Evolutionary conservation across 2,113 vertebrate species (phyloP), one percentile per base, ranked within the genome.

Genomic region (Lepus europaeus): DNA sequence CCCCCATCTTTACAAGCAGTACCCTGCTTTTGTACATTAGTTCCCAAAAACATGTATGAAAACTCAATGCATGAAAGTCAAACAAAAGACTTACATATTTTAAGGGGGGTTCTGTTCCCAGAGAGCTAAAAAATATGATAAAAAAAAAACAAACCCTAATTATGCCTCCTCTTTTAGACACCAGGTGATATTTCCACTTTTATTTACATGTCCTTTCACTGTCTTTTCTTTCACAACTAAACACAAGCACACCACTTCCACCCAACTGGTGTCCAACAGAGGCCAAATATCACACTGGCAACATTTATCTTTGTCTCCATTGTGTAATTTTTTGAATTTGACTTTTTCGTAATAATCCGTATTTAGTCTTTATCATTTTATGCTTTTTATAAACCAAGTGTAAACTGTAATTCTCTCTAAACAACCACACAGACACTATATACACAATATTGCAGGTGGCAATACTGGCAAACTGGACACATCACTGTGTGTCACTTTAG

Each of bases 61-160:
- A 78, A 19, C n/a, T 68, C 69, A 96, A 86, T 74, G 17, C 49
- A 89, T 91, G 73, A 68, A 91, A 88, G 74, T 89, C 92, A 95
- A 94, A 90, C 79, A 93, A 90, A 92, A 92, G 79, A 88, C 31
- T 76, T 77, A 66, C 74, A 77, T 73, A 74, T 94, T 91, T 68
- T 88, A 56, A 91, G 76, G 78, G 63, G 69, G 33, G 70, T 39
- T 95, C 31, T 95, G 83, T 68, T 80, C 82, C 77, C 36, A 90
- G 45, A 92, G 27, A 92, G 83, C 73, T 81, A 92, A 87, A 90
- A 87, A 81, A 91, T 36, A 92, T 17, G 69, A 73, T 87, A 23
- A 87, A 85, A 73, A 89, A 87, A 89, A 87, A 33, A 45, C 49
- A 80, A 63, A 10, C 33, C 66, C 82, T 79, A 88, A 78, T 49